Evolutionary conservation across 2,113 vertebrate species (phyloP), one percentile per base, ranked within the genome.

Genomic region (Tetrax tetrax): DNA sequence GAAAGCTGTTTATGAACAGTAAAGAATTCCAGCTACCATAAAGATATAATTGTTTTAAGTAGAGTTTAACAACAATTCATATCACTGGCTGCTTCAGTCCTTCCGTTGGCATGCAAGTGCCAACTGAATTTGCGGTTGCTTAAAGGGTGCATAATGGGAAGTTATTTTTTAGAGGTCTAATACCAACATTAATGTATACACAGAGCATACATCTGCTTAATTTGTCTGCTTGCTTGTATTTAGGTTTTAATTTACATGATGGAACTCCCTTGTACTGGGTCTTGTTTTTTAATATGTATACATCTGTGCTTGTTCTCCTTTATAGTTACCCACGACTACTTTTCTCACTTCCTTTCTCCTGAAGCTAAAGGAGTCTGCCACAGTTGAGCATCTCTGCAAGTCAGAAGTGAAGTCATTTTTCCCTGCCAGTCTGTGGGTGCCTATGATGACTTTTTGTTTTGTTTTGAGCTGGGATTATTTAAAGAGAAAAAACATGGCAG

Each of bases 21-120:
- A 81, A 94, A 93, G 86, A 85, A 92, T 91, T 90, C 83, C 71
- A 87, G 59, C 60, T 69, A 66, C 20, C 79, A 76, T 89, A 81
- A 85, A 76, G 72, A 51, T 57, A 4, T 87, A 89, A 89, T 94
- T 95, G 66, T 93, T 91, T 87, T 69, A 92, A 87, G 89, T 37
- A 65, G 63, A 71, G 65, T 81, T 90, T 95, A 87, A 66, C 61
- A 81, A 56, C 79, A 75, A 54, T 85, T 81, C 43, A 5, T 89
- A 79, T 48, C 63, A n/a, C 47, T 57, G 68, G 25, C 69, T 91
- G 57, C 54, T 81, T 93, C 53, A 43, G 77, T 72, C 61, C 51
- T 88, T 75, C 76, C 48, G 41, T 10, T 95, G 91, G 48, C 31
- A 61, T 54, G 54, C 50, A 82, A 31, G 20, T 85, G 45, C 74